Conservation (phyloP, 2,888 invertebrate genomes). For the Acutogordius australiensis region DNA sequence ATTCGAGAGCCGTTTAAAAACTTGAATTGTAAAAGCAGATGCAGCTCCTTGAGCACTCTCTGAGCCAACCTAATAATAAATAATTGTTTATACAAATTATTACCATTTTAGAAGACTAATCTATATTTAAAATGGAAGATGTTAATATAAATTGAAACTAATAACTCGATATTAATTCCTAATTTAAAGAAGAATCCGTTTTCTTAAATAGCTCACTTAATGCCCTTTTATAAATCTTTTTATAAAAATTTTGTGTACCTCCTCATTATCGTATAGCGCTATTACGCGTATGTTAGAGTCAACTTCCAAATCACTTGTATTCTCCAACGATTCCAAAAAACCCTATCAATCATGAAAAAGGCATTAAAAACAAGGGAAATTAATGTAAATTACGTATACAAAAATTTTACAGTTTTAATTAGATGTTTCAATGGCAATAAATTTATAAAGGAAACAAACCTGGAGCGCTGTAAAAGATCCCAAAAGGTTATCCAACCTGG, state of each 20-base stretch:
- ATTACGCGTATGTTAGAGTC: constrained; percentile 26
- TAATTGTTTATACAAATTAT: too few relatives aligned
- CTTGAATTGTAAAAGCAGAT: constrained; percentile 25
- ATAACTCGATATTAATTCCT: not conserved
- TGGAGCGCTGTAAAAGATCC: constrained; percentile 25
- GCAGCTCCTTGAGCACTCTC: constrained; percentile 27
- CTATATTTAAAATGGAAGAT: too few relatives aligned
- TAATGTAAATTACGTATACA: too few relatives aligned
- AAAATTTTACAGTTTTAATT: too few relatives aligned
- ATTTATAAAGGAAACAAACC: too few relatives aligned
- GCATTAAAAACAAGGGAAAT: constrained; percentile 15
- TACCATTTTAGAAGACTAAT: too few relatives aligned
- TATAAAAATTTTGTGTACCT: constrained; percentile 20
- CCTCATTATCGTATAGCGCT: constrained; percentile 28
- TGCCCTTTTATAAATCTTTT: not conserved
- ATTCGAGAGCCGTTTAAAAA: constrained; percentile 23
- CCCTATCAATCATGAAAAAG: constrained; percentile 18
- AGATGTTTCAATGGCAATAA: too few relatives aligned
- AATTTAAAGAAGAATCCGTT: not conserved
- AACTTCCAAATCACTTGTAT: constrained; percentile 17
- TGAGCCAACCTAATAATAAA: constrained; percentile 29
- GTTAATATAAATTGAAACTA: not conserved
- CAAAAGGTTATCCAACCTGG: constrained; percentile 28
- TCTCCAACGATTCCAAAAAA: constrained; percentile 22
- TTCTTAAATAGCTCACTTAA: not conserved